Percentiles rank a stretch among this genome's conserved stretches.
Evolutionary conservation across 1,140 invertebrate species (phyloP).

Genomic region (Magallana gigas): DNA sequence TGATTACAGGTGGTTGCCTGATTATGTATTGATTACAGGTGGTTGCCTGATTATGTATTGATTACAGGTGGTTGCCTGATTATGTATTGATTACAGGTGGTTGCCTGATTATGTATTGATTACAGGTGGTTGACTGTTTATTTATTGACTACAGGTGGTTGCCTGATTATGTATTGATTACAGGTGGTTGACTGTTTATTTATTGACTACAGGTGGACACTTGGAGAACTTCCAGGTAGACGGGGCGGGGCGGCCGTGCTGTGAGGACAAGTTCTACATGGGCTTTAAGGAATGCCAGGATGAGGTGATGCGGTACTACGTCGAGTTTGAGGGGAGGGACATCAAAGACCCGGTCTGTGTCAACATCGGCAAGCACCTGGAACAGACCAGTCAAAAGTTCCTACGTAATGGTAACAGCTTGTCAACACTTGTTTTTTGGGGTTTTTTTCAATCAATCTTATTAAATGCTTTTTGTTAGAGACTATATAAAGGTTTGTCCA

Average conservation of each 20-base stretch:
- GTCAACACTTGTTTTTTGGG: no score
- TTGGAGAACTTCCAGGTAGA: slow-evolving; percentile 44
- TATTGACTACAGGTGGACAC: slow-evolving; percentile 12
- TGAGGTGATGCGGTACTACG: slow-evolving; percentile 92
- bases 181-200: background rate
- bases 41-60: background rate
- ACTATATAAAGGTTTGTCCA: no score
- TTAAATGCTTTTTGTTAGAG: no score
- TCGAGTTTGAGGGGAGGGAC: slow-evolving; percentile 90
- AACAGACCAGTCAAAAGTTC: slow-evolving; percentile 83
- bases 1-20: background rate
- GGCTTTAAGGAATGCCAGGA: slow-evolving; percentile 94
- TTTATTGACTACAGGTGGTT: background rate
- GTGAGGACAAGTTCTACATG: slow-evolving; percentile 83
- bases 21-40: background rate
- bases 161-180: background rate
- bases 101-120: background rate
- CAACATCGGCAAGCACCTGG: slow-evolving; percentile 89
- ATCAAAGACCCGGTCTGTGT: slow-evolving; percentile 89
- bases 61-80: background rate
- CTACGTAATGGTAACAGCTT: slow-evolving; percentile 4
- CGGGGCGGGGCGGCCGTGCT: slow-evolving; percentile 43
- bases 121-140: background rate
- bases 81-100: slow-evolving; percentile 3
- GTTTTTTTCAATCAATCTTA: background rate